Percentiles rank a stretch among this genome's conserved stretches.
Conservation (phyloP, 2,113 vertebrate genomes). For the Uropsilus gracilis region DNA sequence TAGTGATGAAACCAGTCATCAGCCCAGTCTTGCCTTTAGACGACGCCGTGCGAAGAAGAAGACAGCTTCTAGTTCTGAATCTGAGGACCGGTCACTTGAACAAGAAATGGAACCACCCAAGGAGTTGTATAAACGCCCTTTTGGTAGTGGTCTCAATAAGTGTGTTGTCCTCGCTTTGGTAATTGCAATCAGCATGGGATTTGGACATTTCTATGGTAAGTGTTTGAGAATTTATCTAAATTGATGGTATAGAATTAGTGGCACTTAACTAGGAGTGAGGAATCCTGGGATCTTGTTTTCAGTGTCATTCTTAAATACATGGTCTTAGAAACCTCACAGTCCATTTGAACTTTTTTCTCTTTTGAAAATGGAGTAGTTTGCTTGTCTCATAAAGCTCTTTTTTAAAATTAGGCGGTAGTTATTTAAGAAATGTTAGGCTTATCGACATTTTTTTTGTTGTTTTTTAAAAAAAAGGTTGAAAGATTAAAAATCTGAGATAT, state of each 20-base stretch:
- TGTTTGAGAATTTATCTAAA: background rate
- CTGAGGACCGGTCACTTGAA: conserved; percentile 66
- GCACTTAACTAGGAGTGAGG: background rate
- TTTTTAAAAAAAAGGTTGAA: background rate
- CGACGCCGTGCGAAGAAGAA: conserved; percentile 90
- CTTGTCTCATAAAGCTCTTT: background rate
- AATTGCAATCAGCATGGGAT: conserved; percentile 94
- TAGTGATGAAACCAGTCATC: conserved; percentile 87
- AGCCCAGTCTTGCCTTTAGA: conserved; percentile 81
- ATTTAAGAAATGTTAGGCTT: conserved; percentile 18
- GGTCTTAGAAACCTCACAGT: background rate
- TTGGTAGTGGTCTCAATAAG: conserved; percentile 88
- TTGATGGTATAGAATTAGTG: background rate
- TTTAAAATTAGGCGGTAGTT: background rate
- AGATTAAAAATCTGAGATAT: conserved; percentile 26
- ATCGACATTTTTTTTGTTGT: background rate
- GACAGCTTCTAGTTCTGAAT: conserved; percentile 80
- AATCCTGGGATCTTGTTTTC: background rate
- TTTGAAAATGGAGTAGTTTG: background rate
- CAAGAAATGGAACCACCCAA: conserved; percentile 8
- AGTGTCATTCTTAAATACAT: background rate
- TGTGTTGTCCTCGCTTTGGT: conserved; percentile 92
- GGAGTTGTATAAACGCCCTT: conserved; percentile 62
- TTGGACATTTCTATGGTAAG: conserved; percentile 95
- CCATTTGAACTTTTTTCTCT: background rate